Evolutionary conservation across 2,888 invertebrate genomes (phyloP).

Genomic region (Cantharis lateralis): DNA sequence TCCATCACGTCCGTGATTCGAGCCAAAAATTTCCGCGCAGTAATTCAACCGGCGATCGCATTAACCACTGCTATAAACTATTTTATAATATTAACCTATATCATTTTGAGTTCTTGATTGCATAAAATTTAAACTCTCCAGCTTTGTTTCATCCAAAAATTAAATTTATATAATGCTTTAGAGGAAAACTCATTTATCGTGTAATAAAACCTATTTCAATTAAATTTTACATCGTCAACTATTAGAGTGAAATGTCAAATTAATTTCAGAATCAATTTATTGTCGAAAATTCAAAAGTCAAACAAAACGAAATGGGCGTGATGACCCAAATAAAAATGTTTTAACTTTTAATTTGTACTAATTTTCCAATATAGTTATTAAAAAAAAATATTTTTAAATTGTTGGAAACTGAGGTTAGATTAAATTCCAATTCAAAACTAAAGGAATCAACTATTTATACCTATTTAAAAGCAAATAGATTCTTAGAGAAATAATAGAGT

Average conservation of each 20-base stretch:
- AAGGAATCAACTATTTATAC: neutral
- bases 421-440: neutral
- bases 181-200: no score
- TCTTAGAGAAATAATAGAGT: neutral
- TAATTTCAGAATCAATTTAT: neutral
- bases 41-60: no score
- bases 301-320: neutral
- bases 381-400: neutral
- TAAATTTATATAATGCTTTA: no score
- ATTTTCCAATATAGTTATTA: neutral
- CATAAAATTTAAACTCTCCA: no score
- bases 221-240: no score
- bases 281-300: neutral
- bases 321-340: neutral
- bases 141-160: no score
- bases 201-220: neutral
- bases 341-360: neutral
- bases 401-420: neutral
- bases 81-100: no score
- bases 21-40: no score
- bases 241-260: neutral
- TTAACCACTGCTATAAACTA: no score
- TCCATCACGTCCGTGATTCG: no score
- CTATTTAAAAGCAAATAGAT: neutral
- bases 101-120: no score